Evolutionary conservation across 2,888 invertebrate genomes (phyloP), one percentile per base, ranked within the genome.

Genomic region (Drosophila lacicola): DNA sequence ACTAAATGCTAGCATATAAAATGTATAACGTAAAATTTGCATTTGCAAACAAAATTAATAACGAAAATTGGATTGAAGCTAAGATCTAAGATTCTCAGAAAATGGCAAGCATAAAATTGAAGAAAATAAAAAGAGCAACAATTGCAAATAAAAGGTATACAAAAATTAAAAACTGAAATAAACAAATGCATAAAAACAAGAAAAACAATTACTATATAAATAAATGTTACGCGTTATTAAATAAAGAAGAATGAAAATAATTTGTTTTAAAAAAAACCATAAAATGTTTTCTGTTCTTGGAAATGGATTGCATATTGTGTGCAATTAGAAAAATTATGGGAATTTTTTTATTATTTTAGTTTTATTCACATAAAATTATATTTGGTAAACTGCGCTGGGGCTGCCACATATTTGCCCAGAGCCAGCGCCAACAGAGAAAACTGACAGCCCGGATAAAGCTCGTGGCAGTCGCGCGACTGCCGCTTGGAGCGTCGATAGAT

Each of bases 371-470:
- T 89, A 42, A 80, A 89, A 49, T 78, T 61, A 29, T 76, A 76
- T 36, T 75, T 55, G 39, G 65, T 81, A 11, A 90, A 63, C 47
- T 89, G 88, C 0, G 78, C 80, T 0, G 90, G 75, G 3, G 77
- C 78, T 3, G 82, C 71, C 13, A 87, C 87, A 73, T 92, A 91
- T 37, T 90, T 93, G 4, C 96, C 96, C 76, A 96, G 92, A 4
- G 95, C 96, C 91, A 96, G 91, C 84, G 96, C 95, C 53, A 96
- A 93, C 71, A 96, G 90, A 0, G 96, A 96, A 81, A 96, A 93
- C 9, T 95, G 95, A 90, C 96, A 96, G 14, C 92, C 92, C 65
- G 94, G 94, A 86, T 94, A 94, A 82, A 93, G 92, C 53, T 90
- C 80, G 2, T 93, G 92, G 86, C 96, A 96, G 74, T 94, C 90